phyloP scores from a whole-genome alignment of 2,797 vertebrate species.

The Gallinago solitaria region DNA sequence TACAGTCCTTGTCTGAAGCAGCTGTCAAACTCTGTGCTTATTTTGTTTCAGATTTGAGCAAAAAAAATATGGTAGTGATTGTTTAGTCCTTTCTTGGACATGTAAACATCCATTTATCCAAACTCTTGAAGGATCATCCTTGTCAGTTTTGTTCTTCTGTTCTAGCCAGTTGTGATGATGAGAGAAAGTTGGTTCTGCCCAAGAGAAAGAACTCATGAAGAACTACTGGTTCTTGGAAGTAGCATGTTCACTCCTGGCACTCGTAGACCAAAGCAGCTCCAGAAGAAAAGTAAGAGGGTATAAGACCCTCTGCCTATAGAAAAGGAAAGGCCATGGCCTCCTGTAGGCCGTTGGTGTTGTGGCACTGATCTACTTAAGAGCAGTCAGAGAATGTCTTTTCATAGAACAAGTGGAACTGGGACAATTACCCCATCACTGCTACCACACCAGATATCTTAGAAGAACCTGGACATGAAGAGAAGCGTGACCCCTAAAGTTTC shows the following conservation, averaged over 20 bases:
- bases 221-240: not conserved
- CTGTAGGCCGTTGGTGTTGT: not conserved
- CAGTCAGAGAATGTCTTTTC: not conserved
- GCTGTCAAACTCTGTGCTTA: not conserved
- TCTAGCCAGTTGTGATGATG: not conserved
- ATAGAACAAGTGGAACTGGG: not conserved
- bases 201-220: not conserved
- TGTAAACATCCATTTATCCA: not conserved
- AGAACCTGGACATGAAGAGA: not conserved
- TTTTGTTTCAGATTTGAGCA: not conserved
- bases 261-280: not conserved
- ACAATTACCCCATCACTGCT: not conserved
- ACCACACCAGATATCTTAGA: not conserved
- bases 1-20: accelerated
- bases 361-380: not conserved
- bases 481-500: not conserved
- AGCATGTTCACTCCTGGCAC: not conserved
- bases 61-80: not conserved
- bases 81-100: not conserved
- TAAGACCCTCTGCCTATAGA: not conserved
- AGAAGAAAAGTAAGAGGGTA: not conserved
- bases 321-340: not conserved
- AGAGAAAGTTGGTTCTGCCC: not conserved
- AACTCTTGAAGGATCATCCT: not conserved
- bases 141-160: not conserved